A percentile compares a stretch with the other conserved stretches of the same genome.
Evolutionary conservation across 2,113 vertebrate genomes (phyloP).

Genomic region (Tautogolabrus adspersus): DNA sequence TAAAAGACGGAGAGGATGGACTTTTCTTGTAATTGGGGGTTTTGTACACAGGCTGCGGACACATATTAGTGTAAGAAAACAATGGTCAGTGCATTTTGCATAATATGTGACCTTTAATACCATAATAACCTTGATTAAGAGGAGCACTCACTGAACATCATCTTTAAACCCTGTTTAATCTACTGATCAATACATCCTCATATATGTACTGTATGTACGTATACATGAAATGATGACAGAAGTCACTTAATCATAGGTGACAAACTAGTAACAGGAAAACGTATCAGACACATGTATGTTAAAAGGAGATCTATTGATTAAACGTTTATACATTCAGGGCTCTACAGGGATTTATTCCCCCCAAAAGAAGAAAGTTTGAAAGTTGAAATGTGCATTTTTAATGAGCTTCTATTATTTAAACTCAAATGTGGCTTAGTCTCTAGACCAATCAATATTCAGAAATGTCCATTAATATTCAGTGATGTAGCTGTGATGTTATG

Average conservation of each 20-base stretch:
- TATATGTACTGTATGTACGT: no score
- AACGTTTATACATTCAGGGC: slow-evolving; percentile 39
- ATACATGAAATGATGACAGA: neutral
- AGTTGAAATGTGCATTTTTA: neutral
- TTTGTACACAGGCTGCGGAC: no score
- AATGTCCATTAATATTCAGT: neutral
- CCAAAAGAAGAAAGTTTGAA: neutral
- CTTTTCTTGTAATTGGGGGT: no score
- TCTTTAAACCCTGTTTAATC: no score
- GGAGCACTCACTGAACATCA: no score
- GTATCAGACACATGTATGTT: slow-evolving; percentile 3
- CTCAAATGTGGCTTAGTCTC: neutral
- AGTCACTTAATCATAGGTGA: slow-evolving; percentile 10
- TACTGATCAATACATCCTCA: no score
- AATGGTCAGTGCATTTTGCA: no score
- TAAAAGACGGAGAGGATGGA: no score
- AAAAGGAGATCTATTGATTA: slow-evolving; percentile 17
- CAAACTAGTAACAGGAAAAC: neutral
- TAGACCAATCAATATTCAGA: neutral
- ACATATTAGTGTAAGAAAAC: no score
- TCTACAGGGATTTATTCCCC: slow-evolving; percentile 17
- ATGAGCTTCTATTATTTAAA: neutral
- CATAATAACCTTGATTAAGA: no score
- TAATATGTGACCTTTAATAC: no score
- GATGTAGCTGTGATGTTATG: neutral